Evolutionary conservation across 30 jellyfish, hydroid and myxozoan genomes (phyloP), one percentile per base, ranked within the genome.

Genomic region (Turritopsis rubra): DNA sequence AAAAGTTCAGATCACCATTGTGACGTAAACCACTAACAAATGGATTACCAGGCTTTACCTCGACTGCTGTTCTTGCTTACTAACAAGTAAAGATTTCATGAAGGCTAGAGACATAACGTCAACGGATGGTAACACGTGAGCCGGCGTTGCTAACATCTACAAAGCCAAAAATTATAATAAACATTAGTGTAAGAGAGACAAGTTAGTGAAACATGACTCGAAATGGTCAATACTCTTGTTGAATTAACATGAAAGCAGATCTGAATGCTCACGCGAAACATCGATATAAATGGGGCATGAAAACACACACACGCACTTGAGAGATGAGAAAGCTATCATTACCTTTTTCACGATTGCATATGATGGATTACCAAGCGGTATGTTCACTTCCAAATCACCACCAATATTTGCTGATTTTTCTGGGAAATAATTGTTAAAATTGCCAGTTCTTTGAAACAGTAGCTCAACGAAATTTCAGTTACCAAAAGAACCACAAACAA

Each of bases 91-190:
- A 18, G 95, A 86, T 52, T 52, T 87, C 72, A 87, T 70, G 29
- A 88, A 83, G 65, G 83, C 54, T 16, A 75, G 24, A 77, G 92
- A 82, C 89, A 88, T 71, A 24, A 88, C 71, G 1, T 72, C 73
- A 26, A 81, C 91, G 21, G 96, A 70, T 16, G 96, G 96, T 31
- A 88, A 52, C 18, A 88, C 96, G 53, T 88, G 96, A 8, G 96
- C 79, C 20, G 96, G 96, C 60, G 96, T 88, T 20, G 87, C 75
- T 21, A 88, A 29, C 60, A 88, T 84, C 96, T 88, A 77, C 79
- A 53, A 17, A 77, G 0, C 26, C 25, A 7, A 75, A 77, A 41
- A 13, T 41, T 41, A 41, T 13, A 3, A 41, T 5, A 41, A n/a
- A n/a, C n/a, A 41, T 41, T 41, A 13, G 13, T 3, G 13, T 41